Evolutionary conservation across 2,888 invertebrate species (phyloP), one percentile per base, ranked within the genome.

Genomic region (Macrosoma leucophasiata): DNA sequence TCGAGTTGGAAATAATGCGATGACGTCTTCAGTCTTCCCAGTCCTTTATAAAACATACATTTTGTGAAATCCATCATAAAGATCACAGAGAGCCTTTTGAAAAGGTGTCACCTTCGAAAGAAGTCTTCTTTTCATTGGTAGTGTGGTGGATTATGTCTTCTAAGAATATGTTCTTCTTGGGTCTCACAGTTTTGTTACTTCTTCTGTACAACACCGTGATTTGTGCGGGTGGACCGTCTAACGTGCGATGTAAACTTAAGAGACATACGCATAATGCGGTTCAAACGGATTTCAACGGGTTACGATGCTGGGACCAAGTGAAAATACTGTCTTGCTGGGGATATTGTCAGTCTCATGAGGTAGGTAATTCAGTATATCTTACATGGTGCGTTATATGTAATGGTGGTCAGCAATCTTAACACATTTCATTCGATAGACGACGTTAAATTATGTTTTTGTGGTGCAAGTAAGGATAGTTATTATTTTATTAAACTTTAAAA

Each of bases 281-380:
- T 58, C 84, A 84, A 47, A 77, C 71, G 0, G 84, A 84, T 41
- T 85, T 87, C 24, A 86, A 86, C 30, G 92, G 93, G 0, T 85
- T 89, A 11, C 86, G 89, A 30, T 95, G 95, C 63, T 92, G 91
- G 90, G 94, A 92, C 50, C 86, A 87, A 33, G 87, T 95, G 2
- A 89, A 89, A 33, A 92, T 94, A 4, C 87, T 89, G 76, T 91
- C 93, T 0, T 95, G 95, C 59, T 93, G 92, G 90, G 95, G 95
- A 27, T 87, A 92, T 30, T 95, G 95, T 58, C 89, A 93, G 58
- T 92, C 94, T 0, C 91, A 91, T 60, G 94, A 95, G 88, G 94
- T 94, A 39, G 19, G 18, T 23, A 18, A 11, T 9, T 22, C 9
- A 2, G 7, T 8, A 13, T 29, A 9, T n/a, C n/a, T n/a, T n/a